Conservation (phyloP, 2,888 invertebrate species). For the Phasia obesa region DNA sequence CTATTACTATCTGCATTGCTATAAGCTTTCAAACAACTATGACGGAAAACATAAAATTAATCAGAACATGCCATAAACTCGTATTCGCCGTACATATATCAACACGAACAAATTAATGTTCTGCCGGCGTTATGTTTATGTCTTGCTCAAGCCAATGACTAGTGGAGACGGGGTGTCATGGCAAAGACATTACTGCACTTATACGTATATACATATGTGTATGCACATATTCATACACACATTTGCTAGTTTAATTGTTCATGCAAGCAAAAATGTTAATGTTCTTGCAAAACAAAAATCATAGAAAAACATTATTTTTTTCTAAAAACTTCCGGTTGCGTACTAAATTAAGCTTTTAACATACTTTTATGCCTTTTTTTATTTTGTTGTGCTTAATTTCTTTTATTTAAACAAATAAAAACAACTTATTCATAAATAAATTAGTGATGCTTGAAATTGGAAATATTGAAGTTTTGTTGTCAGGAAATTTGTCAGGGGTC, state of each 20-base stretch:
- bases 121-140: no score
- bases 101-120: no score
- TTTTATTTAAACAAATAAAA: slow-evolving; percentile 36
- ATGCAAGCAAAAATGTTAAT: background rate
- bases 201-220: no score
- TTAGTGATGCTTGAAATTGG: slow-evolving; percentile 80
- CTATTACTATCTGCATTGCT: no score
- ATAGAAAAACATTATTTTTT: slow-evolving; percentile 31
- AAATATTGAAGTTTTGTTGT: slow-evolving; percentile 27
- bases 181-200: no score
- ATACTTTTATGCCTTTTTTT: slow-evolving; percentile 45
- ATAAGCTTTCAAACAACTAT: no score
- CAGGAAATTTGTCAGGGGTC: slow-evolving; percentile 45
- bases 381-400: slow-evolving; percentile 44
- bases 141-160: no score
- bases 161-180: no score
- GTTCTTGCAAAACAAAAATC: slow-evolving; percentile 17
- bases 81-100: no score
- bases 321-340: slow-evolving; percentile 65
- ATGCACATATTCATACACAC: no score
- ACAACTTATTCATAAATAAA: slow-evolving; percentile 53
- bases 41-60: no score
- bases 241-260: background rate
- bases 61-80: no score
- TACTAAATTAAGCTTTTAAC: slow-evolving; percentile 65